These are phyloP conservation scores for Columbina picui DNA, from an alignment of 2,113 vertebrate genomes.

Conservation along the genomic window DNA sequence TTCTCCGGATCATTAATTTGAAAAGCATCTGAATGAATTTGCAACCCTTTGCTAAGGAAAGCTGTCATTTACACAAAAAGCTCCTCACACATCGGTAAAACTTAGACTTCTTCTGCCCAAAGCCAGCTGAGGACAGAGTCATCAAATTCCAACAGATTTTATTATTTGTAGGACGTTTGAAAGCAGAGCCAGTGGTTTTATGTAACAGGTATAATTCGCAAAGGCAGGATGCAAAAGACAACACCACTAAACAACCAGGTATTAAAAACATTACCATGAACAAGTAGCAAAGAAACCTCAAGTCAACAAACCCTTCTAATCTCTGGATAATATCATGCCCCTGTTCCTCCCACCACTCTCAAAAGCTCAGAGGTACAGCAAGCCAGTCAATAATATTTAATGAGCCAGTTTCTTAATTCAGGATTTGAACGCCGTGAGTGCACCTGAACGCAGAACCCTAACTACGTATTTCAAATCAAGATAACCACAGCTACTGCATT, in stretches of 20 bases:
- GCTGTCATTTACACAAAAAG: constrained; percentile 41
- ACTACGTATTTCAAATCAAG: not conserved
- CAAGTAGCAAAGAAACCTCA: constrained; percentile 13
- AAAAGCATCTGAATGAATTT: constrained; percentile 60
- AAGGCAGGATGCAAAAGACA: not conserved
- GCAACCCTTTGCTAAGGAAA: constrained; percentile 23
- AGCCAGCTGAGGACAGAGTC: not conserved
- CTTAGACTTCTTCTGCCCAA: not conserved
- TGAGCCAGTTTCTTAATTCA: constrained; percentile 1
- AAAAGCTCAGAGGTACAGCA: not conserved
- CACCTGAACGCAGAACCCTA: not conserved
- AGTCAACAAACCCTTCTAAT: not conserved
- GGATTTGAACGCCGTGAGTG: not conserved
- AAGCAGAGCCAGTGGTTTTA: not conserved
- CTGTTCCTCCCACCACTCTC: not conserved
- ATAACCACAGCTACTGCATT: not conserved
- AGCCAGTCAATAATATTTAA: not conserved
- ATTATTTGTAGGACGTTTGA: not conserved
- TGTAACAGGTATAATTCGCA: constrained; percentile 5
- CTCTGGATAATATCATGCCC: not conserved
- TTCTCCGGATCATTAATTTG: constrained; percentile 32
- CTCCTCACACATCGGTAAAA: not conserved
- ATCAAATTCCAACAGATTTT: not conserved
- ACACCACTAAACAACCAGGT: not conserved
- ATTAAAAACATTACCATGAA: not conserved